These are phyloP conservation scores for Ciconia boyciana DNA, from an alignment of 2,113 vertebrate genomes.

Conservation along the genomic window DNA sequence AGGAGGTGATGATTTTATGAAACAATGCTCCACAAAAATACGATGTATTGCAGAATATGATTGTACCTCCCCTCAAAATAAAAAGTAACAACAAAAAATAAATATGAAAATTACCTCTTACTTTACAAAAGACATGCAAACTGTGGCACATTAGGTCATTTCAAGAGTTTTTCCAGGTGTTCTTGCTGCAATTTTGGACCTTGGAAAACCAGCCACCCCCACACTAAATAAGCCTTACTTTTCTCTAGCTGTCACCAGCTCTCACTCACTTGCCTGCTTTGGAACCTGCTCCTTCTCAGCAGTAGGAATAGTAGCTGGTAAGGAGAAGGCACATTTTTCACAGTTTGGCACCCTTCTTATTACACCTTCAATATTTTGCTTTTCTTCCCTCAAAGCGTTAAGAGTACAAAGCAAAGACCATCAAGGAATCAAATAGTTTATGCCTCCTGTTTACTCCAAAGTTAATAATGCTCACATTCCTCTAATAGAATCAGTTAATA, in stretches of 20 bases:
- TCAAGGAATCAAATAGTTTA: background rate
- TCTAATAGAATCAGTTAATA: background rate
- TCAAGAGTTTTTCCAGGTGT: background rate
- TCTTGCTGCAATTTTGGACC: background rate
- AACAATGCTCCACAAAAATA: constrained; percentile 58
- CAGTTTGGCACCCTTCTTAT: background rate
- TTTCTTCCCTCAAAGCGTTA: background rate
- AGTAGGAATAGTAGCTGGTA: background rate
- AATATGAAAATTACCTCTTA: constrained; percentile 27
- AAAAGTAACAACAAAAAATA: background rate
- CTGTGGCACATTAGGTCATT: background rate
- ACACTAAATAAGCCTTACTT: background rate
- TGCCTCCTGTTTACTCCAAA: background rate
- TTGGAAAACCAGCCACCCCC: background rate
- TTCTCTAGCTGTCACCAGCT: background rate
- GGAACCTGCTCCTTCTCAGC: background rate
- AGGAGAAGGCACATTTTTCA: background rate
- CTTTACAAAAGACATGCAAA: background rate
- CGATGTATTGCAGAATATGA: background rate
- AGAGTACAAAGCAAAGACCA: background rate
- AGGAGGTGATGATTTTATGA: constrained; percentile 29
- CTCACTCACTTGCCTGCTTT: background rate
- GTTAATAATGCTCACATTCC: background rate
- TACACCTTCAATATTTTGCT: background rate
- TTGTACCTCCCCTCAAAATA: background rate